Conservation (phyloP, 2,888 invertebrate species). For the Eupsilia transversa region DNA sequence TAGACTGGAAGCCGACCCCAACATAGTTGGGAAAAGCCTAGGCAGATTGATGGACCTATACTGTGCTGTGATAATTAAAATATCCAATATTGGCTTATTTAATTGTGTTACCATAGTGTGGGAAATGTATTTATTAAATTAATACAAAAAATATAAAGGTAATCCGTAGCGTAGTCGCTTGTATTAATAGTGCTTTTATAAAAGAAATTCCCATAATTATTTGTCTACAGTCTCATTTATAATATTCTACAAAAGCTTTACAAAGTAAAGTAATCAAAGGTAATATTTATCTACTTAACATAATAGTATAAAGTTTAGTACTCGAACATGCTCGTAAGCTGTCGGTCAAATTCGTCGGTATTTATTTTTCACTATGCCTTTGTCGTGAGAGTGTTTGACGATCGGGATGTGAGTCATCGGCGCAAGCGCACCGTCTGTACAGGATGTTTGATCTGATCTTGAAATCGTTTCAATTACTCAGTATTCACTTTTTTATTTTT, state of each 20-base stretch:
- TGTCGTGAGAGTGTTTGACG: conserved; percentile 89
- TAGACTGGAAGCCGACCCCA: no score
- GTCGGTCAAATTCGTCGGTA: conserved; percentile 75
- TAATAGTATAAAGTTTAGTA: conserved; percentile 57
- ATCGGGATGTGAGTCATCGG: conserved; percentile 86
- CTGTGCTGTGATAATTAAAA: no score
- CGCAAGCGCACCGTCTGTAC: conserved; percentile 79
- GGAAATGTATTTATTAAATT: background rate
- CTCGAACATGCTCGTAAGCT: conserved; percentile 70
- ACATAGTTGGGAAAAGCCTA: no score
- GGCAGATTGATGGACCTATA: no score
- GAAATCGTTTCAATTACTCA: background rate
- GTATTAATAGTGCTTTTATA: background rate
- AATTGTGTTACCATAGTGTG: background rate
- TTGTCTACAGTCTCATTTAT: conserved; percentile 25
- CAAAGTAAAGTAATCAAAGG: conserved; percentile 42
- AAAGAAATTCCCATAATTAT: background rate
- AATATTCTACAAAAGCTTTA: conserved; percentile 17
- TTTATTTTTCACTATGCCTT: conserved; percentile 84
- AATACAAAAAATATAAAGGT: background rate
- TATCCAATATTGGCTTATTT: background rate
- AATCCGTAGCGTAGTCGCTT: background rate
- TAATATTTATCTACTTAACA: conserved; percentile 57
- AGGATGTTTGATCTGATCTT: conserved; percentile 75
- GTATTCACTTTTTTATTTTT: background rate